Evolutionary conservation across 1,140 invertebrate genomes (phyloP).

Genomic region (Argopecten irradians): DNA sequence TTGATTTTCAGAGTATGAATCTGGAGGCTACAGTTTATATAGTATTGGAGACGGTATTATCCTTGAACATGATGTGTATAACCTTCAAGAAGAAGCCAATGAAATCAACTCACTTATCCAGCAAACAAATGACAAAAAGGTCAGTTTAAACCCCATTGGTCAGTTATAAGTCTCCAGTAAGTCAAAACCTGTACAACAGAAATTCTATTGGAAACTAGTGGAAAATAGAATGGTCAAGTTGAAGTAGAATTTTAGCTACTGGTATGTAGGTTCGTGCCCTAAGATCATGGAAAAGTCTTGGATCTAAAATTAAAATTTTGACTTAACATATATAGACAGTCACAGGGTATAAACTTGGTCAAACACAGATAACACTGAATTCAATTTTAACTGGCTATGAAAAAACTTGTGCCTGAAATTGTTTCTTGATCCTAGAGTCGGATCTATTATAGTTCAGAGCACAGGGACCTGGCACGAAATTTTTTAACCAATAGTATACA

Average conservation of each 20-base stretch:
- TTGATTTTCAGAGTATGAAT: background rate
- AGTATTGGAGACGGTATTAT: constrained; percentile 72
- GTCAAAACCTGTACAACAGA: background rate
- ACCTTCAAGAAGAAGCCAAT: constrained; percentile 58
- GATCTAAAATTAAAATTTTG: too few relatives aligned
- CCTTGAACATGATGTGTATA: constrained; percentile 62
- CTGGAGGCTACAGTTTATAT: constrained; percentile 57
- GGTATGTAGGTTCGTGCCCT: background rate
- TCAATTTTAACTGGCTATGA: too few relatives aligned
- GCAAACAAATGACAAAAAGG: constrained; percentile 59
- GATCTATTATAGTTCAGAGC: too few relatives aligned
- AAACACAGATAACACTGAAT: too few relatives aligned
- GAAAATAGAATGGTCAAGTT: background rate
- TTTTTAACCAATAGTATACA: too few relatives aligned
- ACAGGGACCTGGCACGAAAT: too few relatives aligned
- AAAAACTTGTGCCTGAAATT: too few relatives aligned
- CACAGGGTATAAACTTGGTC: too few relatives aligned
- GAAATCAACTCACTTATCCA: constrained; percentile 62
- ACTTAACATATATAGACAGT: too few relatives aligned
- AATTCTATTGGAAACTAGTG: background rate
- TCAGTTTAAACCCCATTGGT: constrained; percentile 33
- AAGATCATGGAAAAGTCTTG: too few relatives aligned
- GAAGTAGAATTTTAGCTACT: background rate
- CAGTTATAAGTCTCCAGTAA: constrained; percentile 20
- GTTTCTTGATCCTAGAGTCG: too few relatives aligned